Evolutionary conservation across 1,140 invertebrate species (phyloP).

Genomic region (Bicyclus anynana): DNA sequence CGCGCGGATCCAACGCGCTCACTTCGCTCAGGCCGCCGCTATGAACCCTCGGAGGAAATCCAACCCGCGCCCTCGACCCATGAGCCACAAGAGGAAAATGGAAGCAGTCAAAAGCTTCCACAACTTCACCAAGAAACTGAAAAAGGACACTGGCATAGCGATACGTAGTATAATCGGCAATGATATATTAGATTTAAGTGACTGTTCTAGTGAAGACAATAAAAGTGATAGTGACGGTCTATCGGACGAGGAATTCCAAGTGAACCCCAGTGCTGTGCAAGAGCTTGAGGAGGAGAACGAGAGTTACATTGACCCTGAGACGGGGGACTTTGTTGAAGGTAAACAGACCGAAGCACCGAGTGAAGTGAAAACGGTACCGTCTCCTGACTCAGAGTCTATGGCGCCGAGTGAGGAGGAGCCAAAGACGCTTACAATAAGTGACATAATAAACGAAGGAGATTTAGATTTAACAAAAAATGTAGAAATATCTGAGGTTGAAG

Average conservation of each 20-base stretch:
- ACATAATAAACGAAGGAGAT: constrained; percentile 71
- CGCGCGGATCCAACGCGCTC: constrained; percentile 64
- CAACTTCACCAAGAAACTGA: constrained; percentile 74
- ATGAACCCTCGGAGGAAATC: constrained; percentile 58
- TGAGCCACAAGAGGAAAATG: constrained; percentile 71
- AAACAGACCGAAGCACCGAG: constrained; percentile 35
- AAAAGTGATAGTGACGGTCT: constrained; percentile 69
- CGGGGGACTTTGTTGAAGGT: constrained; percentile 66
- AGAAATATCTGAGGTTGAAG: constrained; percentile 70
- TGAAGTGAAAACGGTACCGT: constrained; percentile 18
- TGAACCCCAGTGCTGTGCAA: constrained; percentile 68
- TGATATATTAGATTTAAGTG: constrained; percentile 72
- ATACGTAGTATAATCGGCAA: constrained; percentile 73
- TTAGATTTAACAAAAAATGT: constrained; percentile 72
- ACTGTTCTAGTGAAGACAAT: constrained; percentile 69
- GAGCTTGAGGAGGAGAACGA: constrained; percentile 71
- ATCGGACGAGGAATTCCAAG: constrained; percentile 71
- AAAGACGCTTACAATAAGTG: constrained; percentile 70
- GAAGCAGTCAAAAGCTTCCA: constrained; percentile 74
- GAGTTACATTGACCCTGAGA: constrained; percentile 75
- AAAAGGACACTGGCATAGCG: constrained; percentile 73
- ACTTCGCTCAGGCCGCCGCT: constrained; percentile 63
- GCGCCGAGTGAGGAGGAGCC: constrained; percentile 35
- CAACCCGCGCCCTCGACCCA: constrained; percentile 44
- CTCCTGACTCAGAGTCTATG: constrained; percentile 19